These are phyloP conservation scores for Rhinolophus ferrumequinum DNA, from an alignment of 2,113 vertebrate genomes.

Conservation along the genomic window DNA sequence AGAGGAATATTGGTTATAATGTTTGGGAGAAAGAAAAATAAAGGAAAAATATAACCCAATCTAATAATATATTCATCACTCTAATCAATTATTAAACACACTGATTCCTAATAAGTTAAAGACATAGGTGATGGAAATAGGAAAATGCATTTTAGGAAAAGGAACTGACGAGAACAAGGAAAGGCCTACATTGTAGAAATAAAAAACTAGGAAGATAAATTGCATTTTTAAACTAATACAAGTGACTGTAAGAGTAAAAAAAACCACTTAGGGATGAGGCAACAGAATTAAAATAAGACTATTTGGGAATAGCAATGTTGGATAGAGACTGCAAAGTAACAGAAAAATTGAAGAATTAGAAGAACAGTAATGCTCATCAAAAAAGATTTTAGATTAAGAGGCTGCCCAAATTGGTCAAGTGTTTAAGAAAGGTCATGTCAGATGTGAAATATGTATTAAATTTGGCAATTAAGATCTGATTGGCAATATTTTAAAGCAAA, in stretches of 20 bases:
- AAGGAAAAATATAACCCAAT: background rate
- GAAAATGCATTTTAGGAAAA: background rate
- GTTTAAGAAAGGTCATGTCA: background rate
- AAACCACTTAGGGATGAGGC: background rate
- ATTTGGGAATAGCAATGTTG: background rate
- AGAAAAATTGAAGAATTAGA: background rate
- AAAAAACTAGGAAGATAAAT: background rate
- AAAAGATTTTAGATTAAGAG: background rate
- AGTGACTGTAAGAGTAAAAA: background rate
- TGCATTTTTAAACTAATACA: background rate
- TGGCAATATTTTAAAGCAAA: background rate
- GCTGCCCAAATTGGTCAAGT: background rate
- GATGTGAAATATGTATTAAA: background rate
- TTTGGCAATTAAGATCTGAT: background rate
- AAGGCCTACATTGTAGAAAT: background rate
- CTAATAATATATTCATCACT: background rate
- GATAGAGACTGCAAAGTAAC: background rate
- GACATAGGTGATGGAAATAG: background rate
- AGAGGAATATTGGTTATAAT: background rate
- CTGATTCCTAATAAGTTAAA: background rate
- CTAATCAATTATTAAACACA: background rate
- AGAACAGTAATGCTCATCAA: rapidly evolving
- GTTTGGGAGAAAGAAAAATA: background rate
- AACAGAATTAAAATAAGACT: background rate
- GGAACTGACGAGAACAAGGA: rapidly evolving